Base-by-base conservation (phyloP, 1,140 invertebrate species). In the Cyclargus thomasi region DNA sequence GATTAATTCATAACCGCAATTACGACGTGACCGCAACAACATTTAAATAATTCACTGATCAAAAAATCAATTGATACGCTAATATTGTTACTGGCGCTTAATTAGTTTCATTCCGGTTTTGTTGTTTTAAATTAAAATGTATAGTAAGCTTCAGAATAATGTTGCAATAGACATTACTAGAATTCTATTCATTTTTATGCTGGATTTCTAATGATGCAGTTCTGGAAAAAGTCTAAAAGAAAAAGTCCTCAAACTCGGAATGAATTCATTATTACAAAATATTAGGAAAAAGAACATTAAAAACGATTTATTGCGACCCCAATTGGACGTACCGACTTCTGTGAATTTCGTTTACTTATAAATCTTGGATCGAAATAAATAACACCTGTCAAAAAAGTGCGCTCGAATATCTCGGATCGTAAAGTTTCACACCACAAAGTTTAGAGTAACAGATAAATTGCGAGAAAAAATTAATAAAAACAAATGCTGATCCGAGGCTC, bases 381-480 rank as follows among this genome's bases (percentile, higher is more conserved):
- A 69, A 70, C 62, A 69, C 63, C 70, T 74, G 72, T 69, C 72
- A 74, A 74, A 74, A 70, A 68, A 74, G 57, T 65, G 17, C 63
- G 66, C 22, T 66, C 64, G 62, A 64, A 62, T 69, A 21, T 73
- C 67, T 36, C 47, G 20, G 47, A 62, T 53, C 62, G 71, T 62
- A 47, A 67, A 73, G 65, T 72, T 67, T 67, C 66, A 64, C 62
- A 69, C 69, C 68, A 69, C 68, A 59, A 64, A 72, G 67, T 78
- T 72, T 69, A 75, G 74, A 74, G 69, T 78, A 70, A 67, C 69
- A 68, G 68, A 78, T 75, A 75, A 64, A 78, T 79, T 80, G 77
- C 73, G 71, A 65, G 74, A 77, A 80, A 83, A 76, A 76, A 29
- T 29, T 72, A 79, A 80, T 73, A 72, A 78, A 77, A 79, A 88